phyloP scores from a whole-genome alignment of 2,113 vertebrate genomes.

The Aptenodytes forsteri region DNA sequence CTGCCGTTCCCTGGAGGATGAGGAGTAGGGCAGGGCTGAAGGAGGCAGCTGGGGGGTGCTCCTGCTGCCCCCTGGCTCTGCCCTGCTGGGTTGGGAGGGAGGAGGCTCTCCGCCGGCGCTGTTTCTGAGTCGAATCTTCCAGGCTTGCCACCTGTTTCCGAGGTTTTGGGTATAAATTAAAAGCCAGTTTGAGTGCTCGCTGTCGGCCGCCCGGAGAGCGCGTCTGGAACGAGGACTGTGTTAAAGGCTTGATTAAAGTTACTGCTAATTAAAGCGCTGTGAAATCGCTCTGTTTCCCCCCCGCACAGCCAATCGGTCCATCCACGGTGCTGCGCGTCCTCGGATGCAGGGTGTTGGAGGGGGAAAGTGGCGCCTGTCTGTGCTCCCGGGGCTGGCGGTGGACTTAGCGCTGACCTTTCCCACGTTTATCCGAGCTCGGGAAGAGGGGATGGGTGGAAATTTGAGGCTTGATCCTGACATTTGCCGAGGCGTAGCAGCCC shows the following conservation, averaged over 20 bases:
- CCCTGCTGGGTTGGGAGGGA: not conserved
- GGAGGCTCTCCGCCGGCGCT: rapidly evolving
- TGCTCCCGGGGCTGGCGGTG: not conserved
- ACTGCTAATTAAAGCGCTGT: not conserved
- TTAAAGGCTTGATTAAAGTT: not conserved
- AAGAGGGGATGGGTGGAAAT: not conserved
- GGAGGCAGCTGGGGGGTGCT: not conserved
- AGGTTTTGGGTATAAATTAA: not conserved
- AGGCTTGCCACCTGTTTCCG: not conserved
- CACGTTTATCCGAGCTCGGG: rapidly evolving
- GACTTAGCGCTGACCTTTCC: not conserved
- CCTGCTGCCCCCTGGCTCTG: not conserved
- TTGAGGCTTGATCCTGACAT: not conserved
- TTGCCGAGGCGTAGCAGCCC: rapidly evolving
- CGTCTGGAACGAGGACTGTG: not conserved
- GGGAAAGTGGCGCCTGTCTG: rapidly evolving
- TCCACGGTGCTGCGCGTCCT: rapidly evolving
- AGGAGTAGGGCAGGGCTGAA: not conserved
- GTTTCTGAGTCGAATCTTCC: not conserved
- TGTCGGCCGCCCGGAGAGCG: not conserved
- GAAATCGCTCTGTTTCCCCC: not conserved
- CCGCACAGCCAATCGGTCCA: not conserved
- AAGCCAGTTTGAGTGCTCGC: not conserved
- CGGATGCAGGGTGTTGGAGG: rapidly evolving
- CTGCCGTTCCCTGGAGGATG: not conserved